phyloP scores from a whole-genome alignment of 2,888 invertebrate species.

The Cremastinae sp. region DNA sequence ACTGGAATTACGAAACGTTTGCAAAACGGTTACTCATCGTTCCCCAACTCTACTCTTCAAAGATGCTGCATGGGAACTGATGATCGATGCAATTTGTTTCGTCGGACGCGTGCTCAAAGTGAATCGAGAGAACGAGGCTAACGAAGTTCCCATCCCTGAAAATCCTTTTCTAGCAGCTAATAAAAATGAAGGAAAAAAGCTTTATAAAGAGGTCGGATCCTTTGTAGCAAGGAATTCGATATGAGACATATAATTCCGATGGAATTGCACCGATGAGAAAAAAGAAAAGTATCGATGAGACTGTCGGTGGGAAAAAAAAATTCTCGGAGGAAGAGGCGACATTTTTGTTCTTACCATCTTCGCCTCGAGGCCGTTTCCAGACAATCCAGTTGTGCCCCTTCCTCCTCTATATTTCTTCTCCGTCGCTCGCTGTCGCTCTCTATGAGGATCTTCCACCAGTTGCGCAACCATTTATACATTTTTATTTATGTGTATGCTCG shows the following conservation, averaged over 20 bases:
- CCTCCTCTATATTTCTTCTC: slow-evolving; percentile 32
- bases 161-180: slow-evolving; percentile 14
- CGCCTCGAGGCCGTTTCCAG: slow-evolving; percentile 39
- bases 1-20: not conserved
- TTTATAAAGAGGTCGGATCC: no score
- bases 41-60: not conserved
- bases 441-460: slow-evolving; percentile 44
- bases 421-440: slow-evolving; percentile 41
- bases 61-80: not conserved
- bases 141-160: slow-evolving; percentile 37
- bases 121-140: slow-evolving; percentile 40
- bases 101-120: slow-evolving; percentile 11
- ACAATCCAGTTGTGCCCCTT: slow-evolving; percentile 40
- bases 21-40: not conserved
- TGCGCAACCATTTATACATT: slow-evolving; percentile 48
- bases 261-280: no score
- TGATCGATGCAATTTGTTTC: slow-evolving; percentile 13
- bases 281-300: no score
- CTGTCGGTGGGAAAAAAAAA: no score
- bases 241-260: no score
- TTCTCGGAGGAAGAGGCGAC: not conserved
- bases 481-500: slow-evolving; percentile 15
- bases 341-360: slow-evolving; percentile 11
- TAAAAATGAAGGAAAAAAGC: slow-evolving; percentile 11
- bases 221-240: no score